Evolutionary conservation across 2,113 vertebrate species (phyloP), one percentile per base, ranked within the genome.

Genomic region (Crotophaga sulcirostris): DNA sequence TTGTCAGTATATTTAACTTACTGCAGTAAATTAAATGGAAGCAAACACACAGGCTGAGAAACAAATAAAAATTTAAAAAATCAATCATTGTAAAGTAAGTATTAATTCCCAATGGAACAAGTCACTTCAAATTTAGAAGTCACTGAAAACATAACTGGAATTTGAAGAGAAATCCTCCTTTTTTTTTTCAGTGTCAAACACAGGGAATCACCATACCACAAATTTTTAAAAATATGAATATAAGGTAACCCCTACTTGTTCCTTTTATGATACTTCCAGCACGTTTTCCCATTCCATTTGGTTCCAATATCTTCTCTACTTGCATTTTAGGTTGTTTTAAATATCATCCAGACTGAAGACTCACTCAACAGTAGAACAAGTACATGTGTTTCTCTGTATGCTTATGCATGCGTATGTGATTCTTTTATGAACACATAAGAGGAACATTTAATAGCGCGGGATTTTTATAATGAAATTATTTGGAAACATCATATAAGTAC

Each of bases 391-490:
- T 44, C 52, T 54, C 59, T 51, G 33, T 24, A 19, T 28, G 60
- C 40, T 73, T 33, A 64, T 23, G 44, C 16, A 47, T 16, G 24
- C 9, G 9, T 6, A 52, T 0, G 0, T 21, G 47, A 24, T 4
- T 86, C 67, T 93, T 73, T 58, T 3, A 28, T 16, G 9, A 87
- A 73, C 47, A 72, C n/a, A 55, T 36, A 55, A 49, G 20, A 64
- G 15, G 24, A 86, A 66, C 10, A 24, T 36, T 51, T 54, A 72
- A 31, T 13, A 90, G 36, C 19, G 80, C 11, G 54, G 63, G 9
- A 80, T 80, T 89, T 86, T 63, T 45, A 29, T 14, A 20, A 55
- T 25, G n/a, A n/a, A n/a, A n/a, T n/a, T n/a, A n/a, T n/a, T n/a
- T n/a, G n/a, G n/a, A n/a, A n/a, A n/a, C n/a, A 75, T 40, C 84